phyloP scores from a whole-genome alignment of 2,888 invertebrate species.

The Serripes groenlandicus region DNA sequence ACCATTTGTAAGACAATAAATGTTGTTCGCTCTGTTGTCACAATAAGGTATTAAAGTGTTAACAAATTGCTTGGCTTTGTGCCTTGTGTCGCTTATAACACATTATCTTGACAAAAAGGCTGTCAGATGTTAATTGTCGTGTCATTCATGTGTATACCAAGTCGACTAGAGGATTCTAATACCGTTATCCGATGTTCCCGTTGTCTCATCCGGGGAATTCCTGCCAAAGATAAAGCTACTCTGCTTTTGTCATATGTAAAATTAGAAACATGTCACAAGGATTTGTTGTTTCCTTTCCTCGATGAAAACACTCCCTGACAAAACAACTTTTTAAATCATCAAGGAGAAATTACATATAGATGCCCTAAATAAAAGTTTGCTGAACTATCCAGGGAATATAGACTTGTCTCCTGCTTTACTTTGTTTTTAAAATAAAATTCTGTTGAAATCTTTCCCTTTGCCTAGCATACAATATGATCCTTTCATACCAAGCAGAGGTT shows the following conservation, averaged over 20 bases:
- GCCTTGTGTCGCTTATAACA: conserved; percentile 25
- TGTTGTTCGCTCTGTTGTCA: conserved; percentile 17
- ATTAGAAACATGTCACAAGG: conserved; percentile 22
- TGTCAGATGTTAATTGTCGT: conserved; percentile 52
- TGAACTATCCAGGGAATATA: not conserved
- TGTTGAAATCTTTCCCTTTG: too few relatives aligned
- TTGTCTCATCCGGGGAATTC: conserved; percentile 16
- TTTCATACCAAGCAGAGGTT: too few relatives aligned
- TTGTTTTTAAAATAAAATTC: conserved; percentile 9
- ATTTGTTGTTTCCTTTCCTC: too few relatives aligned
- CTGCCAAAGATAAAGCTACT: conserved; percentile 13
- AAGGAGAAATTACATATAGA: too few relatives aligned
- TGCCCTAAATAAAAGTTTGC: conserved; percentile 3
- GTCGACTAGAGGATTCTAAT: conserved; percentile 11
- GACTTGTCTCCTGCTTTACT: not conserved
- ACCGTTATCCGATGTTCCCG: conserved; percentile 5
- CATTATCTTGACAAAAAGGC: conserved; percentile 61
- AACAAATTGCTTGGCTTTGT: conserved; percentile 35
- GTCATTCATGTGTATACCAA: conserved; percentile 39
- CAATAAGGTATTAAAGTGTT: conserved; percentile 34
- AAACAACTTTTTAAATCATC: too few relatives aligned
- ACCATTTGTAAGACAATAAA: conserved; percentile 39
- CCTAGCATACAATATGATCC: not conserved
- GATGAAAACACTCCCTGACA: too few relatives aligned
- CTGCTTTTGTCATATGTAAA: conserved; percentile 31